Evolutionary conservation across 2,113 vertebrate genomes (phyloP).

Genomic region (Hypomesus transpacificus): DNA sequence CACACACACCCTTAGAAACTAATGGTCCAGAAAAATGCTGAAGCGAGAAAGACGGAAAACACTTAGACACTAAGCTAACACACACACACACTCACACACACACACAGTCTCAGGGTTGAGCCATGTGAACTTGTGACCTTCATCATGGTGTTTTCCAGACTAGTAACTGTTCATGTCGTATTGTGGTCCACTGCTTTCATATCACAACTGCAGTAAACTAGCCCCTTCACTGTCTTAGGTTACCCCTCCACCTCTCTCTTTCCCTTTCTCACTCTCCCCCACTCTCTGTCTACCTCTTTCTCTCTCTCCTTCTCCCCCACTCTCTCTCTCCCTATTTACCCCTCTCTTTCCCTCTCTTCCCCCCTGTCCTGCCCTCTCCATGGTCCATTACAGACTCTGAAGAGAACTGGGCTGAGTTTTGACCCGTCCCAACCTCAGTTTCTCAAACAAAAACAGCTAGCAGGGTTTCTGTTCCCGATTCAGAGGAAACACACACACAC

Average conservation of each 20-base stretch:
- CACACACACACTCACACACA: constrained; percentile 35
- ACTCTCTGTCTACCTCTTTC: constrained; percentile 2
- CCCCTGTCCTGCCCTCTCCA: constrained; percentile 4
- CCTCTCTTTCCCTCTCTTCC: constrained; percentile 17
- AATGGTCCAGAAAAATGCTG: constrained; percentile 33
- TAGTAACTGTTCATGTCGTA: constrained; percentile 41
- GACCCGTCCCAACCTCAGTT: constrained; percentile 10
- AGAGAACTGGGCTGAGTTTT: too few species aligned
- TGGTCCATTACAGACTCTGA: constrained; percentile 9
- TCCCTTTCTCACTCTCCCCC: background rate
- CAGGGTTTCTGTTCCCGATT: too few species aligned
- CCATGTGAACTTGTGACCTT: constrained; percentile 66
- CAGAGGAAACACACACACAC: too few species aligned
- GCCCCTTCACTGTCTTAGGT: background rate
- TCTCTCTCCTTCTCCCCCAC: constrained; percentile 18
- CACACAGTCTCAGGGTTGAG: constrained; percentile 53
- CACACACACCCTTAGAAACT: constrained; percentile 15
- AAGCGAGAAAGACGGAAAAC: too few species aligned
- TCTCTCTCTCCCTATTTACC: background rate
- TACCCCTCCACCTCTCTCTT: background rate
- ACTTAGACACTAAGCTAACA: background rate
- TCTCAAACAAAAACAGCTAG: constrained; percentile 13
- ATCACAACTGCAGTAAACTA: constrained; percentile 64
- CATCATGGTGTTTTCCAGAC: constrained; percentile 57
- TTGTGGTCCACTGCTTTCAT: constrained; percentile 70